phyloP scores from a whole-genome alignment of 2,888 invertebrate species.

The Limnephilus rhombicus region DNA sequence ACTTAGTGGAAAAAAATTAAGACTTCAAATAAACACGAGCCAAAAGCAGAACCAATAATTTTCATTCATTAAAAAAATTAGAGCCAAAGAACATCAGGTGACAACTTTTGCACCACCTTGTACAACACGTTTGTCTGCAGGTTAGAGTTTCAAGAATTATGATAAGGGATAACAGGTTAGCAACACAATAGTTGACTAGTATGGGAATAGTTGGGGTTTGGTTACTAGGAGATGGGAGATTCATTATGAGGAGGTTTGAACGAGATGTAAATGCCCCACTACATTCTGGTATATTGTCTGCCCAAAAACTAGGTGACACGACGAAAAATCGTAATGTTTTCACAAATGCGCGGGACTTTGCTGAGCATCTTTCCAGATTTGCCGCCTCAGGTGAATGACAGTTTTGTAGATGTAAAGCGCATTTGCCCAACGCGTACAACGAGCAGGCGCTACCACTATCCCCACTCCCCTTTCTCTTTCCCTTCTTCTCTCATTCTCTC shows the following conservation, averaged over 20 bases:
- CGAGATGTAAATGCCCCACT: conserved; percentile 35
- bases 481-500: not conserved
- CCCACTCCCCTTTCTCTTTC: not conserved
- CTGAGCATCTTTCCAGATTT: conserved; percentile 61
- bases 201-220: not conserved
- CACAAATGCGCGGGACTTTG: conserved; percentile 60
- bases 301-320: conserved; percentile 60
- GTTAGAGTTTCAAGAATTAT: not conserved
- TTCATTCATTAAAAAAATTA: too few species aligned
- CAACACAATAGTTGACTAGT: not conserved
- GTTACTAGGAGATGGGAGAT: not conserved
- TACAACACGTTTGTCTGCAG: too few species aligned
- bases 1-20: too few species aligned
- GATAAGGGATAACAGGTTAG: not conserved
- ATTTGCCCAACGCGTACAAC: conserved; percentile 3
- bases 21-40: too few species aligned
- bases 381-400: conserved; percentile 56
- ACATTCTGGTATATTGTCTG: conserved; percentile 60
- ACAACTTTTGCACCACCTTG: too few species aligned
- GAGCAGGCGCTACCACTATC: not conserved
- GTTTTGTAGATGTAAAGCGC: conserved; percentile 35
- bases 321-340: conserved; percentile 58
- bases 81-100: too few species aligned
- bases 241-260: conserved; percentile 34
- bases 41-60: too few species aligned